These are phyloP conservation scores for Grantiella picta DNA, from an alignment of 2,113 vertebrate genomes.

Conservation along the genomic window DNA sequence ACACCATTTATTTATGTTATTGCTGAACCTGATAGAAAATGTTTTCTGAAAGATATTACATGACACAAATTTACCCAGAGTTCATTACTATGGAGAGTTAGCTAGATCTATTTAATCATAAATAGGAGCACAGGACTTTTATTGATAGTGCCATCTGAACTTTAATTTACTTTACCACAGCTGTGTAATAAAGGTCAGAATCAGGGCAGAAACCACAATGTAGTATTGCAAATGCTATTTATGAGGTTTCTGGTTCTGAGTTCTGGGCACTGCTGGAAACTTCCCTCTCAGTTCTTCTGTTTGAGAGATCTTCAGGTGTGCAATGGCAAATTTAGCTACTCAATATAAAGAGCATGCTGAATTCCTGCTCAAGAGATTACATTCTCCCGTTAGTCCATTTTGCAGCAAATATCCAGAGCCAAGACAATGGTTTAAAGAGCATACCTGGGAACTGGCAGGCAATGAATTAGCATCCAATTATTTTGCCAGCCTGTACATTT, in stretches of 20 bases:
- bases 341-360: neutral
- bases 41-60: neutral
- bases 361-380: neutral
- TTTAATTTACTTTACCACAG: neutral
- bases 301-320: neutral
- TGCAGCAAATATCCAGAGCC: neutral
- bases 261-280: neutral
- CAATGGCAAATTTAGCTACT: neutral
- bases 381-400: neutral
- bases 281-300: neutral
- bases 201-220: neutral
- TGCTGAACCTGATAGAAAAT: neutral
- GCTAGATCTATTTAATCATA: neutral
- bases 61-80: neutral
- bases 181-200: neutral
- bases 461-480: neutral
- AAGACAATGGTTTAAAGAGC: neutral
- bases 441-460: neutral
- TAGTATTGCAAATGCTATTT: neutral
- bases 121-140: neutral
- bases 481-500: neutral
- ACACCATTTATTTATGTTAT: neutral
- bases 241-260: neutral
- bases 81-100: neutral
- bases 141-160: neutral